Conservation (phyloP, 2,797 vertebrate genomes). For the Tachyglossus aculeatus region DNA sequence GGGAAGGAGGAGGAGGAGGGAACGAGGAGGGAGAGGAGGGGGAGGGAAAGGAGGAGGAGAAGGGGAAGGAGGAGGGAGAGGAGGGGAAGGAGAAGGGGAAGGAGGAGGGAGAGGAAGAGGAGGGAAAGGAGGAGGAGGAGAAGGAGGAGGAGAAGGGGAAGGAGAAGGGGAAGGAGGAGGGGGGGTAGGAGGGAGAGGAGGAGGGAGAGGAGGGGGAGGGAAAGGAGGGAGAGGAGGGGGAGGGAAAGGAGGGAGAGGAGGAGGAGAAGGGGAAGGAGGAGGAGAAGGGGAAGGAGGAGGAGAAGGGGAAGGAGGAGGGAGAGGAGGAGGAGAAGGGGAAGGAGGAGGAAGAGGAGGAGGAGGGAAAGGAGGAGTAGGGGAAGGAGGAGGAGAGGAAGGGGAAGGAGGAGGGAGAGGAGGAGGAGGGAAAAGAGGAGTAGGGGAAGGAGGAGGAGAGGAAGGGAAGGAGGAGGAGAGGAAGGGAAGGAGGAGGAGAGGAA, state of each 20-base stretch:
- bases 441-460: neutral
- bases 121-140: neutral
- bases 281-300: neutral
- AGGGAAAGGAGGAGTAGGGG: neutral
- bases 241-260: neutral
- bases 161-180: neutral
- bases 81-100: neutral
- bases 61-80: neutral
- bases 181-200: too few species aligned
- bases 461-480: neutral
- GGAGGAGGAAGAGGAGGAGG: too few species aligned
- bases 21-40: too few species aligned
- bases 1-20: too few species aligned
- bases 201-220: neutral
- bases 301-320: conserved; percentile 23
- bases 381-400: neutral
- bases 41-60: neutral
- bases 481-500: neutral
- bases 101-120: neutral
- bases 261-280: neutral
- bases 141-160: neutral
- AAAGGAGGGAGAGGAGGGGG: neutral
- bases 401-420: neutral
- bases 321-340: too few species aligned
- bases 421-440: neutral